phyloP scores from a whole-genome alignment of 2,113 vertebrate species.

The Speoplatyrhinus poulsoni region DNA sequence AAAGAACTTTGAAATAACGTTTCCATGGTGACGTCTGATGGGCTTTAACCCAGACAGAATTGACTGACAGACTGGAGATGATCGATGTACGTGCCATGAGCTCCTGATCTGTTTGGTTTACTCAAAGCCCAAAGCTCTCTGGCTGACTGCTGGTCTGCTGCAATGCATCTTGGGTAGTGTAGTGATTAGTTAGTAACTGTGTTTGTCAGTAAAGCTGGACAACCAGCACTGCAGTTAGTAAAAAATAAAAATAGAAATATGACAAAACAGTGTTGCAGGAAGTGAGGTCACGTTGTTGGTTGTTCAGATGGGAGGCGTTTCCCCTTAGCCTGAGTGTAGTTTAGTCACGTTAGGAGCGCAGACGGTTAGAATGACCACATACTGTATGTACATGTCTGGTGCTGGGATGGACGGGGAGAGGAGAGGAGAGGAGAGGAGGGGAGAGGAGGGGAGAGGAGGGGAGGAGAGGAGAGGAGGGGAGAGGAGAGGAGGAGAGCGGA shows the following conservation, averaged over 20 bases:
- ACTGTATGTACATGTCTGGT: constrained; percentile 28
- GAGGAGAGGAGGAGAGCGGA: background rate
- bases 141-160: background rate
- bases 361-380: constrained; percentile 28
- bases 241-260: background rate
- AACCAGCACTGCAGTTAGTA: constrained; percentile 35
- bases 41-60: background rate
- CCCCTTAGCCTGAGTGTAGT: background rate
- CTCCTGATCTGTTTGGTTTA: background rate
- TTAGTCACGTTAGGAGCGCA: constrained; percentile 10
- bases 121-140: background rate
- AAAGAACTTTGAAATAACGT: too few species aligned
- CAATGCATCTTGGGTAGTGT: constrained; percentile 40
- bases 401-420: constrained; percentile 2
- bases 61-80: constrained; percentile 6
- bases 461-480: background rate
- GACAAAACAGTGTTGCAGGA: background rate
- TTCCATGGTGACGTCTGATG: too few species aligned
- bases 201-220: constrained; percentile 12
- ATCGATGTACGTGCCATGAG: background rate
- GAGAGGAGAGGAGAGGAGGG: background rate
- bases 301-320: background rate
- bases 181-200: constrained; percentile 43
- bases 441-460: background rate
- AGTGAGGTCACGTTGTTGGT: constrained; percentile 27